Percentiles rank a stretch among this genome's conserved stretches.
These are phyloP conservation scores for Girardia tigrina DNA, from an alignment of 2,888 invertebrate species.

Conservation along the genomic window DNA sequence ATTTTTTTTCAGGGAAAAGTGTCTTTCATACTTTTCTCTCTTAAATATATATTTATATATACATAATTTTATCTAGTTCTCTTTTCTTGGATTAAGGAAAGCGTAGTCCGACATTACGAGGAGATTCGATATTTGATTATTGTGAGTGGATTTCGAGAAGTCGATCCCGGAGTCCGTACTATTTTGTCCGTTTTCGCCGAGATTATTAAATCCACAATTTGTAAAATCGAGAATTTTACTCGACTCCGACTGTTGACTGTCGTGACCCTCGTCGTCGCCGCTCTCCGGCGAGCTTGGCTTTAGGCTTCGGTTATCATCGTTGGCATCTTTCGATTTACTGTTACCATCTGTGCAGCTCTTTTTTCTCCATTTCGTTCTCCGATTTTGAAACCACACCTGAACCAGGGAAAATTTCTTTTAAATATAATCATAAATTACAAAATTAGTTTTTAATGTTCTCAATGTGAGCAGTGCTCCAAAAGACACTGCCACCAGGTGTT, in stretches of 20 bases:
- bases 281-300: constrained; percentile 2
- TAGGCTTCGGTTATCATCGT: not conserved
- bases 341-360: constrained; percentile 98
- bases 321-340: constrained; percentile 55
- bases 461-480: no score
- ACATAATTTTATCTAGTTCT: not conserved
- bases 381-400: constrained; percentile 99
- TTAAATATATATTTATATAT: constrained; percentile 13
- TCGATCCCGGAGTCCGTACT: not conserved
- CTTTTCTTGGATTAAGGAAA: not conserved
- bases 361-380: constrained; percentile 98
- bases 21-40: no score
- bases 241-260: not conserved
- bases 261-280: constrained; percentile 9
- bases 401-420: no score
- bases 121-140: not conserved
- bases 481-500: no score
- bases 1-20: no score
- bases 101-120: not conserved
- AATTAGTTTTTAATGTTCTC: no score
- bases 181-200: not conserved
- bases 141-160: not conserved
- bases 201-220: not conserved
- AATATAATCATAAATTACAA: no score
- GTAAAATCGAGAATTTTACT: constrained; percentile 23